Conservation (phyloP, 1,140 invertebrate genomes). For the Micrasema longulum region DNA sequence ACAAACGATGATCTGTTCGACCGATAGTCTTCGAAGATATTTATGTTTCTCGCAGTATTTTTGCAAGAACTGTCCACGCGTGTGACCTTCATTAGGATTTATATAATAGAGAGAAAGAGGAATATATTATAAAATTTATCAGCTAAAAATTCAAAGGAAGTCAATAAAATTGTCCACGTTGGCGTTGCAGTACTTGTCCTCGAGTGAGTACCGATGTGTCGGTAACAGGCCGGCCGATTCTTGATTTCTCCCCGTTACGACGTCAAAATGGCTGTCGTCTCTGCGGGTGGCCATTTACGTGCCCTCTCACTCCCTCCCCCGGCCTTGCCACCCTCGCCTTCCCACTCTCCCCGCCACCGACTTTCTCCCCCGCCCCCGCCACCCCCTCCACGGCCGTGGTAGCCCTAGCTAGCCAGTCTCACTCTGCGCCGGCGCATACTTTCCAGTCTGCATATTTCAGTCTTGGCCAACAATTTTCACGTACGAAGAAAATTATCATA, state of each 20-base stretch:
- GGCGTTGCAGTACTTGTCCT: too few relatives aligned
- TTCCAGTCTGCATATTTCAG: constrained; percentile 46
- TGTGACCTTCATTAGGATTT: too few relatives aligned
- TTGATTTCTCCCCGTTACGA: constrained; percentile 27
- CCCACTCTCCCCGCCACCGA: not conserved
- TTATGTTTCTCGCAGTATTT: too few relatives aligned
- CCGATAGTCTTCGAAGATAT: too few relatives aligned
- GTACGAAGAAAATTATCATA: not conserved
- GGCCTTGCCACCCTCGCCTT: not conserved
- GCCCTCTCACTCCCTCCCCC: constrained; percentile 6
- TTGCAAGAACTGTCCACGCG: too few relatives aligned
- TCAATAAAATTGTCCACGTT: too few relatives aligned
- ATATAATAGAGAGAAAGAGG: too few relatives aligned
- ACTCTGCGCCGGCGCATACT: constrained; percentile 36
- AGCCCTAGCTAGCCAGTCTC: constrained; percentile 19
- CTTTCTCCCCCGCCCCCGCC: constrained; percentile 4
- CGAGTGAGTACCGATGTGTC: too few relatives aligned
- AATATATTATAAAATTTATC: too few relatives aligned
- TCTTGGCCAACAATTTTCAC: constrained; percentile 12
- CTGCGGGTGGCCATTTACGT: constrained; percentile 22
- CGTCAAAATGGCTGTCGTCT: constrained; percentile 11
- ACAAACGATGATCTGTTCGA: too few relatives aligned
- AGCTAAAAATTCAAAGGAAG: too few relatives aligned
- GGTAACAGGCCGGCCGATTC: too few relatives aligned
- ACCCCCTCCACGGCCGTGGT: constrained; percentile 11